phyloP scores from a whole-genome alignment of 2,888 invertebrate species.

The Cotesia congregata region DNA sequence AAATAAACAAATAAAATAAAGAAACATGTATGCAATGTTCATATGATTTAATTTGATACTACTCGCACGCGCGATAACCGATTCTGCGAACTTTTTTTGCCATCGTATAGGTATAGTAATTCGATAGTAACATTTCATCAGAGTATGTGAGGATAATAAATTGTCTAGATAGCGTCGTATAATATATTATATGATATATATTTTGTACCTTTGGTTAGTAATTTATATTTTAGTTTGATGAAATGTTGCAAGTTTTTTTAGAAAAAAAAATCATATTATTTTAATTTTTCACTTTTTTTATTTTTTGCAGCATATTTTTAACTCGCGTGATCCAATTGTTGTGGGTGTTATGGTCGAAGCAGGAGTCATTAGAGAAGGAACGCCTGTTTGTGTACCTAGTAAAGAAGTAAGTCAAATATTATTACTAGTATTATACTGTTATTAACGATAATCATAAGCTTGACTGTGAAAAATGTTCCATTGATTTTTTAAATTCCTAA shows the following conservation, averaged over 20 bases:
- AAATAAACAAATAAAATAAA: slow-evolving; percentile 16
- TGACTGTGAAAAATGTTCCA: neutral
- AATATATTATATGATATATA: neutral
- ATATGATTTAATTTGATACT: slow-evolving; percentile 18
- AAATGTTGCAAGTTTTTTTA: neutral
- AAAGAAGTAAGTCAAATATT: slow-evolving; percentile 82
- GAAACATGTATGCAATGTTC: slow-evolving; percentile 32
- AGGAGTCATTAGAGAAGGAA: slow-evolving; percentile 95
- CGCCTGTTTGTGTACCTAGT: slow-evolving; percentile 96
- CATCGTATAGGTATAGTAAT: slow-evolving; percentile 46
- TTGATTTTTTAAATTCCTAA: neutral
- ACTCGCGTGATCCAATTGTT: slow-evolving; percentile 98
- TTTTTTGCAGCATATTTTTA: slow-evolving; percentile 93
- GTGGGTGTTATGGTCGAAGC: slow-evolving; percentile 96
- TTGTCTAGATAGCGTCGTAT: neutral
- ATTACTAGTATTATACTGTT: neutral
- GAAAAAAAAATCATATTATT: neutral
- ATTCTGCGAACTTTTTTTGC: slow-evolving; percentile 50
- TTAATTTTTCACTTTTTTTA: slow-evolving; percentile 38
- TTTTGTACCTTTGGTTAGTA: neutral
- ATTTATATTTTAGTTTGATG: neutral
- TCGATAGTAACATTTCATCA: slow-evolving; percentile 44
- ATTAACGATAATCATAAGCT: neutral
- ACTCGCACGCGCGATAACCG: slow-evolving; percentile 47
- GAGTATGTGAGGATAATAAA: neutral